Evolutionary conservation across 2,113 vertebrate species (phyloP).

Genomic region (Erythrolamprus reginae): DNA sequence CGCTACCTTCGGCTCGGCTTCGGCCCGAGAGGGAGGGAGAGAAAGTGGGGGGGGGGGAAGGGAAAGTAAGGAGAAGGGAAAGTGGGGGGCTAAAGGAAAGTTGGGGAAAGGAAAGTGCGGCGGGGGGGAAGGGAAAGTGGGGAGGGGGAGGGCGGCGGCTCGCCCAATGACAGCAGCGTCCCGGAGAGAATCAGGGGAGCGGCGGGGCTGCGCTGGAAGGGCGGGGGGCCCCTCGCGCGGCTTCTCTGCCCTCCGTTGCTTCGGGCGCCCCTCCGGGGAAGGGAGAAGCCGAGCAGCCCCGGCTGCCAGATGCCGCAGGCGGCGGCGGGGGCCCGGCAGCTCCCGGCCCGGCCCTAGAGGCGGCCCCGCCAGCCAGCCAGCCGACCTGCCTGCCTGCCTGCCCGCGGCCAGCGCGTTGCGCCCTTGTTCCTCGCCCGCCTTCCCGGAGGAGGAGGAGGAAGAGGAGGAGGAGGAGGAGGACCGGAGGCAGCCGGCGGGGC

Average conservation of each 20-base stretch:
- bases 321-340: not conserved
- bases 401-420: not conserved
- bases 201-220: not conserved
- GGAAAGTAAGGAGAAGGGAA: too few species aligned
- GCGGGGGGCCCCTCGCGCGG: too few species aligned
- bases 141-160: not conserved
- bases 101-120: fast-evolving
- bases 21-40: too few species aligned
- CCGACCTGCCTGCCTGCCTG: not conserved
- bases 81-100: fast-evolving
- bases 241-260: not conserved
- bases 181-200: not conserved
- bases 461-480: conserved; percentile 41
- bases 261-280: not conserved
- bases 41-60: not conserved
- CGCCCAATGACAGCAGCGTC: not conserved
- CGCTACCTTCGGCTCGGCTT: not conserved
- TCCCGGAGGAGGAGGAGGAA: conserved; percentile 49
- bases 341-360: not conserved
- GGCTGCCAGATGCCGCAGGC: not conserved
- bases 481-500: conserved; percentile 17
- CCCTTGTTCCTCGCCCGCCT: not conserved
- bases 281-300: not conserved
- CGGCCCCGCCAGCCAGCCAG: not conserved
- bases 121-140: fast-evolving